Conservation (phyloP, 2,888 invertebrate genomes). For the Hyposoter didymator region DNA sequence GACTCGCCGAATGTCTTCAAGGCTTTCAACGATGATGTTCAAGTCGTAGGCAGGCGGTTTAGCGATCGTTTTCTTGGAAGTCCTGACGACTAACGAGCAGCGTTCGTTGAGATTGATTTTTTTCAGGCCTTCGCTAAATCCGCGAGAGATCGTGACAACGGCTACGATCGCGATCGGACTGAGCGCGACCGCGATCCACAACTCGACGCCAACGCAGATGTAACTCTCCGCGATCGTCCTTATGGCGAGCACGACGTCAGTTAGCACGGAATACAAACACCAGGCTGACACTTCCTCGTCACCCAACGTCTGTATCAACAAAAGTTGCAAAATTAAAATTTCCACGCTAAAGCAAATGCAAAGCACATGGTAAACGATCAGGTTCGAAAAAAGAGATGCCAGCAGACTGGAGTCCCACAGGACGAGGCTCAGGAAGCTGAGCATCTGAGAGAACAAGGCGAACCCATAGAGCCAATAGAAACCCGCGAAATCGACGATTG, state of each 20-base stretch:
- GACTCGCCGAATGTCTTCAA: constrained; percentile 47
- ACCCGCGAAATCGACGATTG: constrained; percentile 53
- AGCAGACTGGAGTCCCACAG: constrained; percentile 17
- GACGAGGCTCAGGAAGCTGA: constrained; percentile 27
- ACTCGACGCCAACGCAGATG: constrained; percentile 40
- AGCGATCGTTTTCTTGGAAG: constrained; percentile 26
- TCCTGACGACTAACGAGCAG: constrained; percentile 55
- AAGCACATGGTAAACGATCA: constrained; percentile 46
- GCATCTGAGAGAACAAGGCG: constrained; percentile 32
- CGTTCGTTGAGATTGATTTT: constrained; percentile 23
- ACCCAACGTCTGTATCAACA: constrained; percentile 52
- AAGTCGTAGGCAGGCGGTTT: constrained; percentile 47
- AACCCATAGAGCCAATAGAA: constrained; percentile 52
- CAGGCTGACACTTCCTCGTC: constrained; percentile 63
- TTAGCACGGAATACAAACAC: constrained; percentile 58
- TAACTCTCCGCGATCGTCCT: constrained; percentile 26
- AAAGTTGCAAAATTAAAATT: constrained; percentile 48
- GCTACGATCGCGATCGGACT: constrained; percentile 41
- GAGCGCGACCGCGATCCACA: constrained; percentile 53
- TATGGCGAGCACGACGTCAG: constrained; percentile 27
- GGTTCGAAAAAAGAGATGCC: constrained; percentile 21
- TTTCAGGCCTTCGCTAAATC: constrained; percentile 4
- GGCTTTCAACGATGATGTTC: constrained; percentile 51
- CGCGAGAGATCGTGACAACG: constrained; percentile 18
- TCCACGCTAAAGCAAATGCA: constrained; percentile 50